A percentile compares a stretch with the other conserved stretches of the same genome.
These are phyloP conservation scores for Schizopygopsis pylzovi DNA, from an alignment of 2,797 vertebrate genomes.

Conservation along the genomic window DNA sequence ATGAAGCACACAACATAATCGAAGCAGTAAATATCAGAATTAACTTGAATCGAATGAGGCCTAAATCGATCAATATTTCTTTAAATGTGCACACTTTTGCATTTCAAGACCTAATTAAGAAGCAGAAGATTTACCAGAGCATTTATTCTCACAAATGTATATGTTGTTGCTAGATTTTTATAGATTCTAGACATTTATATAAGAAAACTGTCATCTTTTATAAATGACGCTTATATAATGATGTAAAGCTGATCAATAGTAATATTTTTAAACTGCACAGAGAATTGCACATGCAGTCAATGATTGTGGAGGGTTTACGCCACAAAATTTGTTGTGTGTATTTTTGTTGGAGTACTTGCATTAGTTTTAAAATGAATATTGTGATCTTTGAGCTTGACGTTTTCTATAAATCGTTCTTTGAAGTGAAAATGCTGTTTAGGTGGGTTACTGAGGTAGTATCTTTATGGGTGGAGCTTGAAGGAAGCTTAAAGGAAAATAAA, in stretches of 20 bases:
- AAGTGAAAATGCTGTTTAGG: neutral
- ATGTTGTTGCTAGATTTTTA: neutral
- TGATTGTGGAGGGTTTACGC: neutral
- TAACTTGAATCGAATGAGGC: neutral
- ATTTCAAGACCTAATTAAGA: neutral
- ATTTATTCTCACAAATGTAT: neutral
- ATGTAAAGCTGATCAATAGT: neutral
- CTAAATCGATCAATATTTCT: neutral
- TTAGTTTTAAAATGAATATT: too few relatives aligned
- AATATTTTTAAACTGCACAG: neutral
- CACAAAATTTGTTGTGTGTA: neutral
- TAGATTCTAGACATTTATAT: neutral
- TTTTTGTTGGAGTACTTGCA: neutral
- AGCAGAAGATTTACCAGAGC: neutral
- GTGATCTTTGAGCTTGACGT: neutral
- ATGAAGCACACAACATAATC: neutral
- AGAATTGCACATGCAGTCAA: neutral
- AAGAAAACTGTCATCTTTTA: neutral
- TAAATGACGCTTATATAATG: neutral
- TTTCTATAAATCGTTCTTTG: neutral
- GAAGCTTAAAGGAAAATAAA: too few relatives aligned
- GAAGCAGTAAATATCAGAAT: neutral
- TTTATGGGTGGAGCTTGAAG: neutral
- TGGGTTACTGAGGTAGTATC: neutral
- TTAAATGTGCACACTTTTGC: too few relatives aligned